Evolutionary conservation across 2,888 invertebrate genomes (phyloP).

Genomic region (Eumerus sabulonum): DNA sequence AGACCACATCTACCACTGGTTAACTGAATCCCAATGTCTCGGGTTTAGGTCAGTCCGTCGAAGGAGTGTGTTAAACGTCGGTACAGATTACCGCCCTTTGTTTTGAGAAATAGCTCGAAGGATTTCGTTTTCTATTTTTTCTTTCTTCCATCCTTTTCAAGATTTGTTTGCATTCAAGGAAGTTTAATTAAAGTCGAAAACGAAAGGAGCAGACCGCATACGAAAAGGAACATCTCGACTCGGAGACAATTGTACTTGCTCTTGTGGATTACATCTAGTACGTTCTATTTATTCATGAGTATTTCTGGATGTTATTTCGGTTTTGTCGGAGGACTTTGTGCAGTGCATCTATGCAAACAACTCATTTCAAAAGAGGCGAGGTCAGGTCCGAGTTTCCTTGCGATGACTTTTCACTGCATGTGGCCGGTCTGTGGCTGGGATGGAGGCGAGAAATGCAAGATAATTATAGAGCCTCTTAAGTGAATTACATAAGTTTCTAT

Average conservation of each 20-base stretch:
- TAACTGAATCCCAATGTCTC: constrained; percentile 20
- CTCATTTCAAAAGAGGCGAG: neutral
- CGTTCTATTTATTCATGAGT: constrained; percentile 1
- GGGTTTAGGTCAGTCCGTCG: neutral
- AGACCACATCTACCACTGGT: neutral
- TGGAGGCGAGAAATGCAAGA: too few relatives aligned
- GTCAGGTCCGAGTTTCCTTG: neutral
- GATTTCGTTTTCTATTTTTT: constrained; percentile 14
- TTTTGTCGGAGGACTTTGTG: neutral
- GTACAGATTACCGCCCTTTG: constrained; percentile 48
- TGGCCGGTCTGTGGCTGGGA: too few relatives aligned
- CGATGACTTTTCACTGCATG: neutral
- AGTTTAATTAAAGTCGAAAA: constrained; percentile 52
- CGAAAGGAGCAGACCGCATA: neutral
- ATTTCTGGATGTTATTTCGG: too few relatives aligned
- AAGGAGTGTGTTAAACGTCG: constrained; percentile 38
- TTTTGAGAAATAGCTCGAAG: constrained; percentile 32
- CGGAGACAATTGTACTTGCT: constrained; percentile 10
- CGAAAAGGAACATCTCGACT: constrained; percentile 8
- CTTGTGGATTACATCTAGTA: constrained; percentile 25
- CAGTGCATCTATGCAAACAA: constrained; percentile 5
- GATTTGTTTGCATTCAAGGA: constrained; percentile 41
- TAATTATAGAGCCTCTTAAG: too few relatives aligned
- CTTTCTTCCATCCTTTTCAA: neutral
- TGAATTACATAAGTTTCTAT: too few relatives aligned